Evolutionary conservation across 2,888 invertebrate genomes (phyloP), one percentile per base, ranked within the genome.

Genomic region (Agelastica alni): DNA sequence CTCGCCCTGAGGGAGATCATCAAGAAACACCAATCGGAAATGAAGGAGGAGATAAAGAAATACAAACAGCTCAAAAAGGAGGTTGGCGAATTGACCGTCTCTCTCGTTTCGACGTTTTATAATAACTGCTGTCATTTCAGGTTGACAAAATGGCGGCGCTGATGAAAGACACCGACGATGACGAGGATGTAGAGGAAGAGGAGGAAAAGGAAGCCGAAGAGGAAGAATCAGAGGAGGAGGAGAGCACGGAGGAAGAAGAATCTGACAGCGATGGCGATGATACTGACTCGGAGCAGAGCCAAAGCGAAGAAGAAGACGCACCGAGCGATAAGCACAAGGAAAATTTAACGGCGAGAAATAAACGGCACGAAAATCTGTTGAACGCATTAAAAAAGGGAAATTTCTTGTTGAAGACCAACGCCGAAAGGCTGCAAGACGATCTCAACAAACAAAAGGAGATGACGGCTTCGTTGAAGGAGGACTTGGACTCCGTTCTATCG

Each of bases 131-230:
- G n/a, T n/a, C n/a, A 28, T 53, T 56, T 6, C 43, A 93, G 79
- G 92, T 93, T 6, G 91, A 92, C 70, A 93, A 93, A 78, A 93
- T 93, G 92, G 92, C 92, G 0, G 87, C 88, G 10, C 81, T 92
- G 70, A 88, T 93, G 88, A 91, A 88, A 66, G 89, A 90, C 67
- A 85, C 84, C 2, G 88, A 86, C 1, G 88, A 88, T 1, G 85
- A 80, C 1, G 81, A 81, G 14, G 84, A 83, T 62, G 83, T 84
- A 51, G 85, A 85, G 65, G 80, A 77, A 20, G 78, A 76, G n/a
- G 85, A 86, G 39, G 84, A 81, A 2, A 85, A 81, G 2, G 81
- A 81, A 12, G 82, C 82, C 53, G 85, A 85, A 65, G 80, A 77
- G 28, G 78, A 75, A 42, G 79, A 77, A 60, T 79, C 78, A 54